Base-by-base conservation (phyloP, 2,888 invertebrate species). In the Desoria tigrina region DNA sequence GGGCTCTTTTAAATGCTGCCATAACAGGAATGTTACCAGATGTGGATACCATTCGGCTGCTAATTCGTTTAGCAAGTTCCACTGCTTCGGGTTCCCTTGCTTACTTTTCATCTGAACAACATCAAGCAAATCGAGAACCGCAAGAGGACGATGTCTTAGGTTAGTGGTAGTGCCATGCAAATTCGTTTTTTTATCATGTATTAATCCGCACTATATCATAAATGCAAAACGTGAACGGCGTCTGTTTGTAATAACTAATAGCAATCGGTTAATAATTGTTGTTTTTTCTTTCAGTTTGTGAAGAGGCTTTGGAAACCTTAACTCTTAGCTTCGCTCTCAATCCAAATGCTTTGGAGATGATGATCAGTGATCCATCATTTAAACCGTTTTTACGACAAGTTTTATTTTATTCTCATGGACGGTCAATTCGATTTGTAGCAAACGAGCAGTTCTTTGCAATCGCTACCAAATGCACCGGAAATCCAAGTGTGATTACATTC, bases 261-360 rank as follows among this genome's bases (percentile, higher is more conserved):
- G 28, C 16, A 2, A 55, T 21, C 6, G 18, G n/a, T 11, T 37
- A 7, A 32, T n/a, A 9, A 45, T 28, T 32, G 51, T 23, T 50
- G 45, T 45, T 21, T 49, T 23, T 21, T 63, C 37, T 63, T 56
- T 56, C 81, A 82, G 89, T 93, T 78, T 93, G 93, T 77, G 90
- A 92, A 77, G 96, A 96, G 82, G 92, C 94, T 55, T 84, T 97
- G 79, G 96, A 97, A 82, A 89, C 94, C 69, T 83, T 97, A 69
- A 92, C 94, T 57, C 87, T 96, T 73, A 90, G 92, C 73, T 86
- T 96, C 79, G 90, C 94, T 55, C 82, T 97, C 56, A 94, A 93
- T 80, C 91, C 93, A n/a, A 87, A 87, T 61, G 90, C 90, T 61
- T 82, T 95, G 71, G 92, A 94, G 77, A 85, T 86, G 28, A 82